Evolutionary conservation across 2,888 invertebrate species (phyloP), one percentile per base, ranked within the genome.

Genomic region (Diadegma fenestrale): DNA sequence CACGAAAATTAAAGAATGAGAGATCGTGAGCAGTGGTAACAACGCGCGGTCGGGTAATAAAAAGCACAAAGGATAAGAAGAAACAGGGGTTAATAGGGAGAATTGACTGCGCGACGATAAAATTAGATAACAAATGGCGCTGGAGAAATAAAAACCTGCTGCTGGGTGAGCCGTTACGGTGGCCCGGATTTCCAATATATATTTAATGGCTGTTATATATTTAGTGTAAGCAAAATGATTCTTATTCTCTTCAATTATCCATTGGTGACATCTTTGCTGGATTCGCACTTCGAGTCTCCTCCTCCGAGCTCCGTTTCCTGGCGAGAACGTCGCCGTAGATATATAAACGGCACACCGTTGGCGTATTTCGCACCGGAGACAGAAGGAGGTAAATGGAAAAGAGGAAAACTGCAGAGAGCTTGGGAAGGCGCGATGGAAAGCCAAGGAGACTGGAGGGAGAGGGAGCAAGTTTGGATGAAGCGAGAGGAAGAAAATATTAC

Each of bases 191-290:
- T 61, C 51, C 43, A 54, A 43, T 73, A 45, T 73, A 45, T 72
- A 68, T 68, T 37, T 77, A 14, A 45, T 61, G 17, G 26, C 45
- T 41, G 19, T 64, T 78, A 43, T 69, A 69, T 19, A 43, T 45
- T 33, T 17, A 22, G 22, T 10, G 66, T 63, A 51, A 78, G 78
- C 75, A 72, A 79, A 82, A 69, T 75, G 81, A 79, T 85, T 82
- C 48, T 82, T 80, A 71, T 76, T 82, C 85, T 80, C 85, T 85
- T 85, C 79, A 76, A 85, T 85, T 85, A 85, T 85, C 85, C 71
- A 82, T 78, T 58, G 54, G 75, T 82, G 85, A 85, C 85, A 85
- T 80, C 81, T 82, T 80, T 85, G 82, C 82, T 82, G 82, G 85
- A 72, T 76, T 85, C 79, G 85, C 85, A 85, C 82, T 85, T 85